A percentile compares a stretch with the other conserved stretches of the same genome.
Evolutionary conservation across 2,888 invertebrate genomes (phyloP).

Genomic region (Oxycera nigricornis): DNA sequence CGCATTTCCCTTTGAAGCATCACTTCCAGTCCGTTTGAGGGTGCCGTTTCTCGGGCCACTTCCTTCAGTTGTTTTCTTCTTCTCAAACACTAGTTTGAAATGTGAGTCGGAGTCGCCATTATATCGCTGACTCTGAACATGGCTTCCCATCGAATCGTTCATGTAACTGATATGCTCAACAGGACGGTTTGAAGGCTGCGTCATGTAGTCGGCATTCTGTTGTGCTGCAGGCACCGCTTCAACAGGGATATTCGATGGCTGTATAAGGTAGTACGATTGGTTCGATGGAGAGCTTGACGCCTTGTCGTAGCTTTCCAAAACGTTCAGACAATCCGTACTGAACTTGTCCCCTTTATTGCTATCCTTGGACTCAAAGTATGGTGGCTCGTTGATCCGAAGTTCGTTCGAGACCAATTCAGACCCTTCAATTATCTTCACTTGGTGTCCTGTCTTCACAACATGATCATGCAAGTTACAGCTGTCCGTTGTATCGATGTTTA

Average conservation of each 20-base stretch:
- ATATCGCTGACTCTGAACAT: neutral
- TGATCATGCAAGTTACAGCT: constrained; percentile 54
- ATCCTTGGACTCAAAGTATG: constrained; percentile 61
- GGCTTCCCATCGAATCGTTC: constrained; percentile 19
- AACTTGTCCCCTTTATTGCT: constrained; percentile 59
- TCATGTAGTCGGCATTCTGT: constrained; percentile 59
- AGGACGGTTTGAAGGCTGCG: constrained; percentile 60
- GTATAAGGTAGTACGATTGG: constrained; percentile 66
- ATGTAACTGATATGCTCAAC: constrained; percentile 52
- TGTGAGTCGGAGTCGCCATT: constrained; percentile 45
- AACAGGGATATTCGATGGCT: constrained; percentile 70
- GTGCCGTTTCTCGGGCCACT: constrained; percentile 53
- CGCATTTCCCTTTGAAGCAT: constrained; percentile 59
- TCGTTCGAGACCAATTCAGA: constrained; percentile 58
- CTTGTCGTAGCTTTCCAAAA: constrained; percentile 56
- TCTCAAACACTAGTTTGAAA: constrained; percentile 45
- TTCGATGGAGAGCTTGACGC: constrained; percentile 48
- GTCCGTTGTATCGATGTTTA: constrained; percentile 59
- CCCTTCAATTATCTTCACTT: constrained; percentile 53
- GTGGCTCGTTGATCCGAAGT: constrained; percentile 59
- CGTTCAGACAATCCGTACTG: constrained; percentile 60
- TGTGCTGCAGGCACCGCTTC: neutral
- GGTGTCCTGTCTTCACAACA: constrained; percentile 56
- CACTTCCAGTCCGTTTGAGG: constrained; percentile 59
- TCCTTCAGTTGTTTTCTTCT: constrained; percentile 40